Base-by-base conservation (phyloP, 1,140 invertebrate species). In the Leptinotarsa undecemlineata region DNA sequence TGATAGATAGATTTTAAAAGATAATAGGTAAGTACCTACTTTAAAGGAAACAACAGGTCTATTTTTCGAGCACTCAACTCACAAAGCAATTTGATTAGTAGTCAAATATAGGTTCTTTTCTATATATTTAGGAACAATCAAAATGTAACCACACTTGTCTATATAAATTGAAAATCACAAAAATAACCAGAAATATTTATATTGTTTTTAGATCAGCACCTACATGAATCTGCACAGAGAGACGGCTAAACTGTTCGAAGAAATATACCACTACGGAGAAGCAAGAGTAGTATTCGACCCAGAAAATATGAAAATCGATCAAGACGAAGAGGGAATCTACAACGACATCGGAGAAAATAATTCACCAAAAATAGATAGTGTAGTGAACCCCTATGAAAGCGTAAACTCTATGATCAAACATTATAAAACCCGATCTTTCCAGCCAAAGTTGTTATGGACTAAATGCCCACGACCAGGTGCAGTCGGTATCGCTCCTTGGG, bases 401-500 rank as follows among this genome's bases (percentile, higher is more conserved):
- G 82, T 85, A 67, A 85, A 85, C 8, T 85, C 79, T 57, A 80
- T 88, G 68, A 78, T 82, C 19, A 75, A 84, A 66, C 84, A 88
- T 79, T 89, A 89, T 76, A 88, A 86, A 80, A 87, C 85, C 14
- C 84, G 86, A 57, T 71, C 69, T 61, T 71, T 71, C 33, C 20
- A 21, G n/a, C 85, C 61, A 74, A 71, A 48, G 42, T 85, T 87
- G 73, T 77, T 86, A 47, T 89, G 86, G 87, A 86, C 84, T 4
- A 88, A 88, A 74, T 87, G 87, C 15, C 87, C 88, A 3, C 85
- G 90, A 48, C 90, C 90, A 2, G 88, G 87, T 14, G 90, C 89
- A 1, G 82, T 91, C 2, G 88, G 87, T 8, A 82, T 90, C 14
- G 85, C 88, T 60, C 89, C 90, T 0, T 90, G 89, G 88, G 86